These are phyloP conservation scores for Heteromyza rotundicornis DNA, from an alignment of 2,888 invertebrate species.

Conservation along the genomic window DNA sequence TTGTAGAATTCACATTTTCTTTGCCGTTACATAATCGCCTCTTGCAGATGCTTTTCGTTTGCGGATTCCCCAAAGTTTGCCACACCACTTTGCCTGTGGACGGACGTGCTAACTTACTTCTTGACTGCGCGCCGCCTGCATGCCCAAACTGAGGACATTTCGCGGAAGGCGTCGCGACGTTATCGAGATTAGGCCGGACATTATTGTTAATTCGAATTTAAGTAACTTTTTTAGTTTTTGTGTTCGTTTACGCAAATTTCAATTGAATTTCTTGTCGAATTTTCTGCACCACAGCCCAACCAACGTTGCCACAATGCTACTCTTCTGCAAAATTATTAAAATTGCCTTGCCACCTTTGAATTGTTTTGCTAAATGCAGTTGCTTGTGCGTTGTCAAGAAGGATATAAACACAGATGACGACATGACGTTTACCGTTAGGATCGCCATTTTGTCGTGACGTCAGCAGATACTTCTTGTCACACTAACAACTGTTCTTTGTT, in stretches of 20 bases:
- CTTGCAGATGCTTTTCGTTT: conserved; percentile 19
- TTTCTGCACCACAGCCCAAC: too few species aligned
- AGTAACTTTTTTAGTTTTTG: not conserved
- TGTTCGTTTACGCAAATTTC: not conserved
- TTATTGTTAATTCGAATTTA: conserved; percentile 33
- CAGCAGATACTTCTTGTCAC: too few species aligned
- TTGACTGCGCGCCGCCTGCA: conserved; percentile 46
- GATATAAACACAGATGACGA: too few species aligned
- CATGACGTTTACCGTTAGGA: too few species aligned
- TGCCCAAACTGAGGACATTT: conserved; percentile 52
- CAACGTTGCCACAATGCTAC: too few species aligned
- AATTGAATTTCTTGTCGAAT: not conserved
- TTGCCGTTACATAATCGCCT: conserved; percentile 48
- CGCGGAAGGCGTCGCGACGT: conserved; percentile 64
- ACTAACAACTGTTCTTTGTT: too few species aligned
- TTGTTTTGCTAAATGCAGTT: too few species aligned
- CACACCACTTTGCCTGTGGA: too few species aligned
- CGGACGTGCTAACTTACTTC: conserved; percentile 46
- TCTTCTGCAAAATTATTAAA: not conserved
- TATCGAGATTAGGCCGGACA: conserved; percentile 65
- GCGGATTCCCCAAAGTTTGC: too few species aligned
- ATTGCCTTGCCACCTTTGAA: not conserved
- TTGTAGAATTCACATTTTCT: not conserved
- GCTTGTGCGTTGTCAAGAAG: too few species aligned
- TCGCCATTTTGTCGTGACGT: too few species aligned